Conservation (phyloP, 2,888 invertebrate genomes). For the Rotaria magnacalcarata region DNA sequence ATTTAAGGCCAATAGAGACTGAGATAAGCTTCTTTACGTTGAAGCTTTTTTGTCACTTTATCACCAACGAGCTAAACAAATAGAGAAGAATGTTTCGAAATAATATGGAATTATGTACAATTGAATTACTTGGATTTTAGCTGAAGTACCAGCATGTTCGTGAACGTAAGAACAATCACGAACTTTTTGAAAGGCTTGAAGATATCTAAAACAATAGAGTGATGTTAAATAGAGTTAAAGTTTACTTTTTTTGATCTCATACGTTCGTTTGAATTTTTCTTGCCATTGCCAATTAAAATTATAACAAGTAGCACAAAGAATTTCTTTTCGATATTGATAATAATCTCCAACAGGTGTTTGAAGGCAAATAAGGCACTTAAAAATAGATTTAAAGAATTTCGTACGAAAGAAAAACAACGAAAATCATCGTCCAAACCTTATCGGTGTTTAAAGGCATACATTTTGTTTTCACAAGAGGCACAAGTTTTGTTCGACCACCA, state of each 20-base stretch:
- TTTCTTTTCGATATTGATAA: constrained; percentile 39
- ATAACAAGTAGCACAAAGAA: constrained; percentile 39
- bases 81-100: neutral
- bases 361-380: constrained; percentile 37
- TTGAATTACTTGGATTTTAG: constrained; percentile 40
- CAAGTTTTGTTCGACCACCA: constrained; percentile 50
- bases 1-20: neutral
- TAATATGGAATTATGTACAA: neutral
- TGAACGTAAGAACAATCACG: constrained; percentile 44
- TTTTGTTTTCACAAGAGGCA: constrained; percentile 42
- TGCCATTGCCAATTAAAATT: constrained; percentile 46
- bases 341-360: constrained; percentile 42
- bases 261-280: constrained; percentile 45
- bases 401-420: neutral
- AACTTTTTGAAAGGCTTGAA: constrained; percentile 42
- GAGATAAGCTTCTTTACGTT: constrained; percentile 25
- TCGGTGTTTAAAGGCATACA: constrained; percentile 31
- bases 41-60: neutral
- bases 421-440: neutral
- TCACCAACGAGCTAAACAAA: neutral
- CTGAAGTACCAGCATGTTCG: constrained; percentile 43
- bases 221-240: too few species aligned
- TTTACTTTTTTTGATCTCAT: neutral
- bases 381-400: neutral
- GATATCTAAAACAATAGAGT: constrained; percentile 25